Base-by-base conservation (phyloP, 2,888 invertebrate species). In the Mimachlamys varia region DNA sequence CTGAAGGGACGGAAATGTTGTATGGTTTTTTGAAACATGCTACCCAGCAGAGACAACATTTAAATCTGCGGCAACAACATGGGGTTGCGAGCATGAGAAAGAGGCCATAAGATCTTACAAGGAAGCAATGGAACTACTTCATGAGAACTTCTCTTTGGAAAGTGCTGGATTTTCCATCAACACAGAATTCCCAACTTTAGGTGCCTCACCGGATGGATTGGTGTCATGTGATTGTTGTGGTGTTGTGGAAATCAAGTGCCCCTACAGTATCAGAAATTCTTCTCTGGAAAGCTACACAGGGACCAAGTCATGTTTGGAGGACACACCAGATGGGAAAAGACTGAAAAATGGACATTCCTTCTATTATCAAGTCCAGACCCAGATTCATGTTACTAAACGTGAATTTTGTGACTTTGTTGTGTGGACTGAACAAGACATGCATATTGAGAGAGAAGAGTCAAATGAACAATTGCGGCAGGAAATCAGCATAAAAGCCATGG, bases 361-460 rank as follows among this genome's bases (percentile, higher is more conserved):
- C 87, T 92, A 92, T 53, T 90, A 89, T 76, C 92, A 93, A 89
- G 89, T 93, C 17, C 92, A 93, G 62, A 90, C 90, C 17, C 92
- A 92, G 50, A 44, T 92, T 12, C 55, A 89, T 15, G 44, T 88
- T 33, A 92, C 92, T 91, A 90, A 76, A 7, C 44, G 17, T 0
- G 91, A 91, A 50, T 89, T 17, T 55, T 37, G 22, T 0, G 88
- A 93, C 89, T 93, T 93, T 92, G 89, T 92, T 90, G 91, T 92
- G 3, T 93, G 92, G 92, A 89, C 58, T 37, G 91, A 89, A 27
- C 88, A 88, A 38, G 88, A 89, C 2, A 27, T 89, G 37, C 90
- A 90, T 37, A 62, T 89, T 33, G 93, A 92, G 49, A 1, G 91
- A 27, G 91, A 92, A 22, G 19, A 58, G 22, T 19, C 3, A 5